Percentiles rank a stretch among this genome's conserved stretches.
phyloP scores from a whole-genome alignment of 2,113 vertebrate species.

The Sinocyclocheilus rhinocerous region DNA sequence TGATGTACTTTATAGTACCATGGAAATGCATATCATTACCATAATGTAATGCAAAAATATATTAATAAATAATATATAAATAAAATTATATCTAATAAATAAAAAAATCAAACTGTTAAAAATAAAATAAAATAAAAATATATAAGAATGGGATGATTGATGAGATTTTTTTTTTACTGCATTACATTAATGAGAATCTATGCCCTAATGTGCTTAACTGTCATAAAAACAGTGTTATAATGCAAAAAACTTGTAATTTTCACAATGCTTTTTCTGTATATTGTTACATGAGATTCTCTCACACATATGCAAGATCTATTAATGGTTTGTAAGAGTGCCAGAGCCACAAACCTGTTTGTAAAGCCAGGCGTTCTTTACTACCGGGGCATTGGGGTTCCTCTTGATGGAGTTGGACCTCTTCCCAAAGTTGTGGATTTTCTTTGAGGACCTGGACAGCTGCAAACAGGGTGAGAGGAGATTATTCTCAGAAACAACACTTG shows the following conservation, averaged over 20 bases:
- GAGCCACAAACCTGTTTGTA: slow-evolving; percentile 90
- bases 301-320: not conserved
- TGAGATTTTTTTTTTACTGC: not conserved
- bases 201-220: not conserved
- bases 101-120: not conserved
- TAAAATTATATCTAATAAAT: too few species aligned
- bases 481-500: not conserved
- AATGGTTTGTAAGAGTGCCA: not conserved
- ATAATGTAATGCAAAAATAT: too few species aligned
- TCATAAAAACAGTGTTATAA: not conserved
- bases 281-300: not conserved
- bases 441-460: slow-evolving; percentile 90
- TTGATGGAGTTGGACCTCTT: slow-evolving; percentile 98
- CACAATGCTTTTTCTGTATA: not conserved
- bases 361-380: slow-evolving; percentile 92
- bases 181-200: not conserved
- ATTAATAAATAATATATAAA: too few species aligned
- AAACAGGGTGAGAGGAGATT: slow-evolving; percentile 53
- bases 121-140: not conserved
- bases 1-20: too few species aligned
- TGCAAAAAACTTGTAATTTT: not conserved
- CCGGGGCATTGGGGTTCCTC: slow-evolving; percentile 91
- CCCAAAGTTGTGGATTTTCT: slow-evolving; percentile 97
- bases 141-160: not conserved
- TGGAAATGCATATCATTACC: too few species aligned